phyloP scores from a whole-genome alignment of 2,888 invertebrate genomes.

The Clepsis dumicolana region DNA sequence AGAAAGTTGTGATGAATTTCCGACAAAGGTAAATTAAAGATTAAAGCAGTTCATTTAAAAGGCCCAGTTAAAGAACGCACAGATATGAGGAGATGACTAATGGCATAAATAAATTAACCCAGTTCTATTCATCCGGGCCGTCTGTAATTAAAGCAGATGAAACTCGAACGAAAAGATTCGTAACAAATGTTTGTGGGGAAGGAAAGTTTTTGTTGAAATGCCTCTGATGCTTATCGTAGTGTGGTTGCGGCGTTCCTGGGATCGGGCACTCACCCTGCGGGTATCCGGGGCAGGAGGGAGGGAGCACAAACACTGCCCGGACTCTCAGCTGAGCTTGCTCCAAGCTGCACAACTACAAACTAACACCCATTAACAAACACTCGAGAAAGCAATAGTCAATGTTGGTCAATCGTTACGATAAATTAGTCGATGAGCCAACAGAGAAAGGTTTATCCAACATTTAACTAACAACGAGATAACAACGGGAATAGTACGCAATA shows the following conservation, averaged over 20 bases:
- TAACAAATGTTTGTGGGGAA: slow-evolving; percentile 58
- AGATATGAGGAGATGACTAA: slow-evolving; percentile 18
- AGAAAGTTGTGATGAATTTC: slow-evolving; percentile 14
- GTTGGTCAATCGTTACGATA: slow-evolving; percentile 24
- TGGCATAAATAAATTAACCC: slow-evolving; percentile 42
- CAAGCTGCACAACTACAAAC: slow-evolving; percentile 41
- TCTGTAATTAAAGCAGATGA: slow-evolving; percentile 13
- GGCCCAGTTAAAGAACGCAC: slow-evolving; percentile 6
- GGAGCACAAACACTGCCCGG: slow-evolving; percentile 21
- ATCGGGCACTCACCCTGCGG: slow-evolving; percentile 65
- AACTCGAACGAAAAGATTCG: slow-evolving; percentile 46
- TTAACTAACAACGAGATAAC: slow-evolving; percentile 29
- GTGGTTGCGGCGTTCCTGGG: slow-evolving; percentile 52
- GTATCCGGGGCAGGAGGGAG: slow-evolving; percentile 37
- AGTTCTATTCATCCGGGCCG: slow-evolving; percentile 25
- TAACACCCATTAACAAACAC: slow-evolving; percentile 4
- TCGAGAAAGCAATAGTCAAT: slow-evolving; percentile 18
- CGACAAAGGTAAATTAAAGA: slow-evolving; percentile 19
- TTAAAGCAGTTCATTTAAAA: slow-evolving; percentile 8
- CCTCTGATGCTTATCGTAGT: slow-evolving; percentile 48
- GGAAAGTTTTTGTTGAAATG: slow-evolving; percentile 56
- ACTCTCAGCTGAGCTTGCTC: slow-evolving; percentile 41
- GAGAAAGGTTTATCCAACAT: slow-evolving; percentile 21
- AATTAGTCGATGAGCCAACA: slow-evolving; percentile 17
- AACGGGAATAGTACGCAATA: slow-evolving; percentile 27